Percentiles rank a stretch among this genome's conserved stretches.
These are phyloP conservation scores for Marronus borbonicus DNA, from an alignment of 2,888 invertebrate genomes.

Conservation along the genomic window DNA sequence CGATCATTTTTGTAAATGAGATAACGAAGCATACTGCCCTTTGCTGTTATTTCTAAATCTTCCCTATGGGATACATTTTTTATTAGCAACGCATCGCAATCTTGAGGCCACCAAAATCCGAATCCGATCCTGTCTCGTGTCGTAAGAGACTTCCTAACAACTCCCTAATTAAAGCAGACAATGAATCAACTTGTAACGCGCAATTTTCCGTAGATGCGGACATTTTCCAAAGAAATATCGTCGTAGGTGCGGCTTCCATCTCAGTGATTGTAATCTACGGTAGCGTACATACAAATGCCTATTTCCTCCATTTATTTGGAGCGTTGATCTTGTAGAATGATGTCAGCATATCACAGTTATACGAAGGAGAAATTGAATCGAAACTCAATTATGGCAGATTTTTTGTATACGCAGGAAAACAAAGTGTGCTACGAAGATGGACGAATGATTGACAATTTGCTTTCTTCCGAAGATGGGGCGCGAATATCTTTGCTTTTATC, in stretches of 20 bases:
- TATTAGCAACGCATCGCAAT: no score
- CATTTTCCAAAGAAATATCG: no score
- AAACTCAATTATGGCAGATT: conserved; percentile 45
- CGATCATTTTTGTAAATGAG: no score
- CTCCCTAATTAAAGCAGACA: conserved; percentile 59
- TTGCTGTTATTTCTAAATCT: no score
- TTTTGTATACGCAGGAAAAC: conserved; percentile 11
- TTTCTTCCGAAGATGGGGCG: not conserved
- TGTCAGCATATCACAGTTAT: not conserved
- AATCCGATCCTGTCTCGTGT: not conserved
- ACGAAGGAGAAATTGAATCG: conserved; percentile 40
- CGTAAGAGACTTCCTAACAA: conserved; percentile 54
- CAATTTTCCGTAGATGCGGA: conserved; percentile 13
- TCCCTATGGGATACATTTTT: no score
- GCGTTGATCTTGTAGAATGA: not conserved
- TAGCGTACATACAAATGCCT: not conserved
- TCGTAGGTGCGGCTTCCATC: no score
- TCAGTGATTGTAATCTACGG: no score
- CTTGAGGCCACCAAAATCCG: not conserved
- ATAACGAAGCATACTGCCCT: no score
- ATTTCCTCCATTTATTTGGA: not conserved
- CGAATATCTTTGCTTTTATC: no score
- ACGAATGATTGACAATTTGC: not conserved
- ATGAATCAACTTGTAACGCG: conserved; percentile 57
- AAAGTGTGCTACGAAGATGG: conserved; percentile 10